These are phyloP conservation scores for Campopleginae sp. DNA, from an alignment of 2,888 invertebrate genomes.

Conservation along the genomic window DNA sequence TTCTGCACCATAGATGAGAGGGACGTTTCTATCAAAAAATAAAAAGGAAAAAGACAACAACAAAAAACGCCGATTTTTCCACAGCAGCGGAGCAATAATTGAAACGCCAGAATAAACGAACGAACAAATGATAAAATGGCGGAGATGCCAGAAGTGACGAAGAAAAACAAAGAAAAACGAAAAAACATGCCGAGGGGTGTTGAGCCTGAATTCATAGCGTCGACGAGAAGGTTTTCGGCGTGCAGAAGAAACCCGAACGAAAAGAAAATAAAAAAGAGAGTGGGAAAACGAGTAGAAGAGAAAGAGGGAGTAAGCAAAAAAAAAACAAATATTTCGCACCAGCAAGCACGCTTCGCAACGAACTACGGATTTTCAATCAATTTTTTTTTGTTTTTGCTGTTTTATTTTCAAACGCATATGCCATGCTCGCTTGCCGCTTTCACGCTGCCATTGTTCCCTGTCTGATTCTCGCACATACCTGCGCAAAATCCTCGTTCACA, in stretches of 20 bases:
- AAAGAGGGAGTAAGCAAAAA: conserved; percentile 35
- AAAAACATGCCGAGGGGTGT: conserved; percentile 33
- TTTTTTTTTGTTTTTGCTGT: conserved; percentile 53
- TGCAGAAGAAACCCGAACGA: conserved; percentile 31
- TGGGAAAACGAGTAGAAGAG: not conserved
- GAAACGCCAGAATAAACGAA: conserved; percentile 65
- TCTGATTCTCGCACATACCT: conserved; percentile 57
- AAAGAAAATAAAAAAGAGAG: conserved; percentile 19
- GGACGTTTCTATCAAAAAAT: conserved; percentile 4
- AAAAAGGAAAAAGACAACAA: not conserved
- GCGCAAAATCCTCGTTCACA: conserved; percentile 49
- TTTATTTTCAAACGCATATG: conserved; percentile 60
- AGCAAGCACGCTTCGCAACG: conserved; percentile 57
- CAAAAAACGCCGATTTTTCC: conserved; percentile 22
- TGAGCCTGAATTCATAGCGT: conserved; percentile 50
- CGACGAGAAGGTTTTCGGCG: conserved; percentile 43
- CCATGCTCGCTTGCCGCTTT: conserved; percentile 59
- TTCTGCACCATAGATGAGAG: conserved; percentile 43
- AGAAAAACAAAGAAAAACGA: conserved; percentile 35
- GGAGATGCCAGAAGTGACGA: conserved; percentile 43
- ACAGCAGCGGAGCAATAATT: conserved; percentile 56
- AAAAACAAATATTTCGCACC: conserved; percentile 49
- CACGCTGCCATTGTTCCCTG: conserved; percentile 66
- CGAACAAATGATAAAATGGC: conserved; percentile 59
- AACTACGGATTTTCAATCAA: conserved; percentile 68